These are phyloP conservation scores for Apodemia duryi DNA, from an alignment of 2,888 invertebrate genomes.

Conservation along the genomic window DNA sequence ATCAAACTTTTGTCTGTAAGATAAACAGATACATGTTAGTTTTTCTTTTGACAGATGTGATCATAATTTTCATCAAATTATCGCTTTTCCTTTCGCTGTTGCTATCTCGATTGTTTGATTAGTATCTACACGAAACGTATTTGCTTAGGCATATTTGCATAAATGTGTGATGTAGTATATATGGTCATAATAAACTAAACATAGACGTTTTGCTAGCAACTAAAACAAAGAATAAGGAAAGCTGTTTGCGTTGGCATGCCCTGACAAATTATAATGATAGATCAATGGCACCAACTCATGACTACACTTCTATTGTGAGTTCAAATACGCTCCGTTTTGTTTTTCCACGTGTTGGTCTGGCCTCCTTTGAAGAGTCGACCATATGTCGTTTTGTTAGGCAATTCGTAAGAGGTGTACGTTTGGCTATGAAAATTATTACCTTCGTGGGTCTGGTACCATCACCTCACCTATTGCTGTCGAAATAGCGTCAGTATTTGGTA, in stretches of 20 bases:
- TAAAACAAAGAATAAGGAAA: slow-evolving; percentile 4
- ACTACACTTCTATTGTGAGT: too few relatives aligned
- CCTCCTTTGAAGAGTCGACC: too few relatives aligned
- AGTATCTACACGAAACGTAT: slow-evolving; percentile 9
- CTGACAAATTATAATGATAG: too few relatives aligned
- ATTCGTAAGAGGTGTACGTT: too few relatives aligned
- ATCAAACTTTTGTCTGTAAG: slow-evolving; percentile 13
- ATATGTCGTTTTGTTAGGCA: too few relatives aligned
- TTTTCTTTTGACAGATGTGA: slow-evolving; percentile 38
- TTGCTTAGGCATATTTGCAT: slow-evolving; percentile 1
- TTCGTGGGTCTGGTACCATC: too few relatives aligned
- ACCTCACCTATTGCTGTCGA: too few relatives aligned
- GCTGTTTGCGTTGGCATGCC: not conserved
- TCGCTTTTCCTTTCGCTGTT: slow-evolving; percentile 44
- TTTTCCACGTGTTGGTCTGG: too few relatives aligned
- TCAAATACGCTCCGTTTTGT: too few relatives aligned
- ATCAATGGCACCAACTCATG: too few relatives aligned
- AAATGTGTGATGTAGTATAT: not conserved
- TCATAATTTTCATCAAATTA: slow-evolving; percentile 44
- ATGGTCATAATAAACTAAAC: slow-evolving; percentile 1
- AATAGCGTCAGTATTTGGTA: too few relatives aligned
- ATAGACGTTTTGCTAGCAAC: not conserved
- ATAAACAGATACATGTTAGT: slow-evolving; percentile 43
- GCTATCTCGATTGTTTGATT: slow-evolving; percentile 32
- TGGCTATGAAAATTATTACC: too few relatives aligned